A percentile compares a stretch with the other conserved stretches of the same genome.
Evolutionary conservation across 1,140 invertebrate genomes (phyloP).

Genomic region (Drosophila erecta): DNA sequence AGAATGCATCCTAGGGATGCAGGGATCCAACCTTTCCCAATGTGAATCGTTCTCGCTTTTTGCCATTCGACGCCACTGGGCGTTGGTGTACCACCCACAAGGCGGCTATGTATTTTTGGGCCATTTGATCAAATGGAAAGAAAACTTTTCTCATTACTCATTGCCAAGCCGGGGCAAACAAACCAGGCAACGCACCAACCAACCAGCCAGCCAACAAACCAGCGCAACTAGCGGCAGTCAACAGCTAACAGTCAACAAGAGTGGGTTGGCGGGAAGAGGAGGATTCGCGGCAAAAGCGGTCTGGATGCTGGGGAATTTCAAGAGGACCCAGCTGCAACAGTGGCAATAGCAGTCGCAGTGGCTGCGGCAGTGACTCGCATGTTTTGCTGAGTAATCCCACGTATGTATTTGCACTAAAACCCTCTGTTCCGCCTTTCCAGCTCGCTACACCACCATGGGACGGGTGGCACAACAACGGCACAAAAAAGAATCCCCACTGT

Average conservation of each 20-base stretch:
- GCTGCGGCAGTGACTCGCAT: conserved; percentile 56
- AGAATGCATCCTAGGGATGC: conserved; percentile 49
- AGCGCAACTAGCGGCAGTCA: conserved; percentile 77
- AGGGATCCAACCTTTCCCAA: conserved; percentile 9
- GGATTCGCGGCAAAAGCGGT: neutral
- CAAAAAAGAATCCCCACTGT: conserved; percentile 32
- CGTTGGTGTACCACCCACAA: conserved; percentile 23
- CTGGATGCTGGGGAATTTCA: conserved; percentile 65
- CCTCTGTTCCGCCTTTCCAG: conserved; percentile 49
- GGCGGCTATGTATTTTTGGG: conserved; percentile 74
- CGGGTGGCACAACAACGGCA: conserved; percentile 15
- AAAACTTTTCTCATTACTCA: conserved; percentile 83
- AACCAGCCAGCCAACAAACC: conserved; percentile 48
- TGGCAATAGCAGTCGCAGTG: conserved; percentile 37
- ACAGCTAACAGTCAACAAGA: conserved; percentile 74
- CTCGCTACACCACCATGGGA: conserved; percentile 38
- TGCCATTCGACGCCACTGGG: conserved; percentile 11
- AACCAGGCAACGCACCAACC: conserved; percentile 59
- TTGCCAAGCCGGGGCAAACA: conserved; percentile 70
- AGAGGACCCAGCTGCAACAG: conserved; percentile 71
- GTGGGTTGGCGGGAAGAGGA: neutral
- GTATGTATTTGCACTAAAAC: conserved; percentile 60
- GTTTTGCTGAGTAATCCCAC: conserved; percentile 75
- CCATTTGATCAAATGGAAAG: conserved; percentile 81
- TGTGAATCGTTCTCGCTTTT: conserved; percentile 23